Percentiles rank a stretch among this genome's conserved stretches.
Conservation (phyloP, 2,113 vertebrate species). For the Etheostoma spectabile region DNA sequence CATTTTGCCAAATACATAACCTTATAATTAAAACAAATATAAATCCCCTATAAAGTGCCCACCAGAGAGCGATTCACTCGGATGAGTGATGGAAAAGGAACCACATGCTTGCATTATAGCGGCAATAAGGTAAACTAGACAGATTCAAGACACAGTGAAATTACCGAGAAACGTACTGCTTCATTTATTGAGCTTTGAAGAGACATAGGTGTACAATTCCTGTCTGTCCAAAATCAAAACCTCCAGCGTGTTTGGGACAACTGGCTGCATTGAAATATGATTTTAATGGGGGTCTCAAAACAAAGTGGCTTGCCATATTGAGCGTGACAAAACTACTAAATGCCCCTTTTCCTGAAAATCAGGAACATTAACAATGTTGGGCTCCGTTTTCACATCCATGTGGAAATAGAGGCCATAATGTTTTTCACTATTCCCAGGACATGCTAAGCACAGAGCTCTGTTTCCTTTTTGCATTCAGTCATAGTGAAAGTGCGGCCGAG, state of each 20-base stretch:
- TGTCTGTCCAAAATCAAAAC: conserved; percentile 63
- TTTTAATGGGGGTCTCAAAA: conserved; percentile 38
- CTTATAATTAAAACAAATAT: conserved; percentile 77
- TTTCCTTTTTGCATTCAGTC: conserved; percentile 51
- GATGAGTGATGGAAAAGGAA: conserved; percentile 62
- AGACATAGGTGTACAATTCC: conserved; percentile 13
- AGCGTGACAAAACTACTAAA: conserved; percentile 59
- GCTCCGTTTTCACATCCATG: conserved; percentile 48
- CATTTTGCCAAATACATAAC: conserved; percentile 65
- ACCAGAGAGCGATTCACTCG: conserved; percentile 62
- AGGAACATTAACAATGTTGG: conserved; percentile 33
- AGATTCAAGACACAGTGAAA: conserved; percentile 39
- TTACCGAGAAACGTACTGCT: conserved; percentile 38
- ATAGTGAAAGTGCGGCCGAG: conserved; percentile 18
- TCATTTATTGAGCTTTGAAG: conserved; percentile 51
- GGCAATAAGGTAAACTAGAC: conserved; percentile 38
- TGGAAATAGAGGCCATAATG: conserved; percentile 46
- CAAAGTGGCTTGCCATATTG: conserved; percentile 52
- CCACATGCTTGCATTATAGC: conserved; percentile 43
- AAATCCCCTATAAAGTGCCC: conserved; percentile 60
- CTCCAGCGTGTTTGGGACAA: conserved; percentile 24
- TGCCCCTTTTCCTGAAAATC: conserved; percentile 52
- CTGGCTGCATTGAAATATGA: conserved; percentile 43
- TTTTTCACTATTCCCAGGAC: conserved; percentile 60
- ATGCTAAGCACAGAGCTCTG: conserved; percentile 34